These are phyloP conservation scores for Chloroclysta siterata DNA, from an alignment of 2,888 invertebrate genomes.

Conservation along the genomic window DNA sequence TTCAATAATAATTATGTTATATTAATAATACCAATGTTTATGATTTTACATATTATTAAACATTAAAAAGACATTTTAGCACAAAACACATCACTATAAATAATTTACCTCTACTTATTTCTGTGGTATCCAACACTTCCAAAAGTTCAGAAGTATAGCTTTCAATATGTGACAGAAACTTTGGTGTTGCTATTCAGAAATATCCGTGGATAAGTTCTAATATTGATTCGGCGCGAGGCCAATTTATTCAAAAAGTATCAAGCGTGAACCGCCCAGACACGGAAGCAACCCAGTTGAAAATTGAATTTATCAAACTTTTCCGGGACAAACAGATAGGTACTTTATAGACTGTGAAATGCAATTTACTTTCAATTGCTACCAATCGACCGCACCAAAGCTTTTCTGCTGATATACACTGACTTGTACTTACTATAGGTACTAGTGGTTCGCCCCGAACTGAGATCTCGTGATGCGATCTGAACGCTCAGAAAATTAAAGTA, in stretches of 20 bases:
- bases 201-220: conserved; percentile 50
- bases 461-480: too few species aligned
- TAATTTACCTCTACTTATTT: neutral
- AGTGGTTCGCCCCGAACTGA: too few species aligned
- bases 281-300: conserved; percentile 77
- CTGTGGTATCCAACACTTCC: neutral
- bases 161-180: conserved; percentile 34
- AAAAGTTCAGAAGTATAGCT: conserved; percentile 10
- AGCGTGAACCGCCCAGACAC: conserved; percentile 75
- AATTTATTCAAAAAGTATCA: conserved; percentile 82
- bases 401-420: conserved; percentile 27
- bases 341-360: conserved; percentile 81
- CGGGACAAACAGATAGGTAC: conserved; percentile 79
- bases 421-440: conserved; percentile 20
- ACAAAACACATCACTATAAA: neutral
- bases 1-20: too few species aligned
- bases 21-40: too few species aligned
- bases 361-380: conserved; percentile 76
- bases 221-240: conserved; percentile 69
- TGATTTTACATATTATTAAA: too few species aligned
- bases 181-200: conserved; percentile 32
- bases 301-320: conserved; percentile 82
- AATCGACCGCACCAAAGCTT: conserved; percentile 51
- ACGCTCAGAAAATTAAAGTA: too few species aligned
- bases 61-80: neutral